A percentile compares a stretch with the other conserved stretches of the same genome.
These are phyloP conservation scores for Chrysotoxum bicinctum DNA, from an alignment of 2,888 invertebrate genomes.

Conservation along the genomic window DNA sequence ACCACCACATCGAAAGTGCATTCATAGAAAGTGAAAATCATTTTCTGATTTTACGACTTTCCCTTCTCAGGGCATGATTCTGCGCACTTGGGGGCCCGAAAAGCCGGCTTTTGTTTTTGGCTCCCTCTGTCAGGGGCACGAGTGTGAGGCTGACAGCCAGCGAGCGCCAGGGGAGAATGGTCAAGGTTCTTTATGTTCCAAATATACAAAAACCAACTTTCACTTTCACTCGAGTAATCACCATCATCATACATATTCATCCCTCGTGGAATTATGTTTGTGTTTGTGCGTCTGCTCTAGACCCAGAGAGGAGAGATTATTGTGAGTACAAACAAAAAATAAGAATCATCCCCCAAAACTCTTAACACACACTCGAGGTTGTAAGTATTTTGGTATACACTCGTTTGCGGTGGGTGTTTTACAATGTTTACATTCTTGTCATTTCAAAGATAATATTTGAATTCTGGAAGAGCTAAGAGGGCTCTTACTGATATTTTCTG, in stretches of 20 bases:
- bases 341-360: slow-evolving; percentile 59
- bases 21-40: slow-evolving; percentile 66
- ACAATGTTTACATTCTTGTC: slow-evolving; percentile 73
- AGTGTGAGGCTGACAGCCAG: not conserved
- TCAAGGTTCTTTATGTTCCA: slow-evolving; percentile 80
- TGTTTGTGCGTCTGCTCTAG: slow-evolving; percentile 60
- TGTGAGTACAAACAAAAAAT: not conserved
- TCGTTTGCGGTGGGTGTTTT: slow-evolving; percentile 71
- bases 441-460: slow-evolving; percentile 70
- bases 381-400: slow-evolving; percentile 71
- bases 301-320: not conserved
- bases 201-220: slow-evolving; percentile 62
- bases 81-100: slow-evolving; percentile 71
- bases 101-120: slow-evolving; percentile 63
- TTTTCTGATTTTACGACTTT: slow-evolving; percentile 71
- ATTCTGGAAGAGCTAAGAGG: slow-evolving; percentile 57
- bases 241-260: slow-evolving; percentile 69
- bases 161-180: slow-evolving; percentile 74
- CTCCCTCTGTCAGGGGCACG: not conserved
- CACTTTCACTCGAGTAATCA: slow-evolving; percentile 75
- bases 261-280: slow-evolving; percentile 75
- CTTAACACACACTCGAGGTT: slow-evolving; percentile 57
- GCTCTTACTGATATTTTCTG: slow-evolving; percentile 46
- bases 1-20: slow-evolving; percentile 55
- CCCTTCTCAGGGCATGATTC: slow-evolving; percentile 69